phyloP scores from a whole-genome alignment of 2,888 invertebrate genomes.

The Pristionchus arcanus region DNA sequence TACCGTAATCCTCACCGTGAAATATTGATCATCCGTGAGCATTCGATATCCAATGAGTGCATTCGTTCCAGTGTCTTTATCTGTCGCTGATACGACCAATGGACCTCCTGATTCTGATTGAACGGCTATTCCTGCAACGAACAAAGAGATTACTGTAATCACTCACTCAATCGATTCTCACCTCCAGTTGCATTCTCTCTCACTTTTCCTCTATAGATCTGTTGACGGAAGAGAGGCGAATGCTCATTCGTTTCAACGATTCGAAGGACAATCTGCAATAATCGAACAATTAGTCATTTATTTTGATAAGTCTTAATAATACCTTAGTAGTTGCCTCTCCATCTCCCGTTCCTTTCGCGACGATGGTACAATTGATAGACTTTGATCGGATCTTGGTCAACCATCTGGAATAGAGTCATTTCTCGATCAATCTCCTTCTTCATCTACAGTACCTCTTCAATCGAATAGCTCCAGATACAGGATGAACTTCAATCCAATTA shows the following conservation, averaged over 20 bases:
- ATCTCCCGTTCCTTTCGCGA: constrained; percentile 60
- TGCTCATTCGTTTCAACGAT: constrained; percentile 72
- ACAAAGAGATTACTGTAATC: not conserved
- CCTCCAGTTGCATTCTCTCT: constrained; percentile 83
- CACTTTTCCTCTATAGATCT: constrained; percentile 88
- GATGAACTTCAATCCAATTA: constrained; percentile 64
- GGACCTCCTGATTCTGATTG: constrained; percentile 81
- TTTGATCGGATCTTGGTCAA: constrained; percentile 62
- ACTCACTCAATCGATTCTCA: constrained; percentile 28
- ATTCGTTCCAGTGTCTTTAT: constrained; percentile 91
- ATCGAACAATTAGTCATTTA: too few relatives aligned
- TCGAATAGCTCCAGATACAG: constrained; percentile 64
- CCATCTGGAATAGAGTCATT: constrained; percentile 59
- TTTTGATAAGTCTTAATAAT: not conserved
- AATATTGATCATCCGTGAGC: constrained; percentile 54
- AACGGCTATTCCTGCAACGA: constrained; percentile 50
- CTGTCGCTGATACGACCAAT: constrained; percentile 89
- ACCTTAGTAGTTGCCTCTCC: constrained; percentile 60
- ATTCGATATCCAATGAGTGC: constrained; percentile 83
- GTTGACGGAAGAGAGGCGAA: constrained; percentile 83
- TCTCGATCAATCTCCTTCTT: not conserved
- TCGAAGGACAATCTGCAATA: constrained; percentile 62
- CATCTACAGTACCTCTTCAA: constrained; percentile 54
- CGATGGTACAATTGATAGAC: constrained; percentile 62
- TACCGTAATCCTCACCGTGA: constrained; percentile 50